phyloP scores from a whole-genome alignment of 2,888 invertebrate species.

The Rotaria socialis region DNA sequence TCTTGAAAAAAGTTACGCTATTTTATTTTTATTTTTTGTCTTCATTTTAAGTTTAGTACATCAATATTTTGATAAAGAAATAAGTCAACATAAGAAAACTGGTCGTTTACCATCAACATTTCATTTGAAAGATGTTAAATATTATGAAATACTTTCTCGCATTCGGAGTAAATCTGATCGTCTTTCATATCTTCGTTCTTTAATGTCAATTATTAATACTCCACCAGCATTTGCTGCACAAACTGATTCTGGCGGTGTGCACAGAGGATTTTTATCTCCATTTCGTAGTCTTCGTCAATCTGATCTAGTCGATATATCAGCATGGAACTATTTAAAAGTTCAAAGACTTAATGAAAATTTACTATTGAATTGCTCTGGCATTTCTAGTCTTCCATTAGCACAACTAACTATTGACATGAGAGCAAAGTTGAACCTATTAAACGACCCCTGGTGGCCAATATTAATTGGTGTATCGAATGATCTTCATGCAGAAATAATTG shows the following conservation, averaged over 20 bases:
- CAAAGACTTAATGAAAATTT: neutral
- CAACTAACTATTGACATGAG: conserved; percentile 11
- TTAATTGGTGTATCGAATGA: conserved; percentile 4
- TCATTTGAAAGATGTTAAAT: neutral
- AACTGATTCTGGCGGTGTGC: neutral
- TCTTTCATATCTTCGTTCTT: conserved; percentile 17
- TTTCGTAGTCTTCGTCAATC: neutral
- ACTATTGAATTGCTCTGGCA: neutral
- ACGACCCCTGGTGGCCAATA: conserved; percentile 30
- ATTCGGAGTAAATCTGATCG: neutral
- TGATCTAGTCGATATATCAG: neutral
- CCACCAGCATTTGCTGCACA: neutral
- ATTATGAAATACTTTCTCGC: neutral
- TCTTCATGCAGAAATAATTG: neutral
- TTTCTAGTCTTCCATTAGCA: neutral
- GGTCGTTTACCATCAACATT: neutral
- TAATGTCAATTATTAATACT: neutral
- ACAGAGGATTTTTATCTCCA: neutral
- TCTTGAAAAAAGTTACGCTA: neutral
- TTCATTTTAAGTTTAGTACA: conserved; percentile 25
- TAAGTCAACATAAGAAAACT: neutral
- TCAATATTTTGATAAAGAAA: conserved; percentile 12
- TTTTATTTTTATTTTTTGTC: neutral
- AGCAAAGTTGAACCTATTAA: neutral
- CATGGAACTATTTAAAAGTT: conserved; percentile 31